Conservation (phyloP, 2,113 vertebrate genomes). For the Dendropsophus ebraccatus region DNA sequence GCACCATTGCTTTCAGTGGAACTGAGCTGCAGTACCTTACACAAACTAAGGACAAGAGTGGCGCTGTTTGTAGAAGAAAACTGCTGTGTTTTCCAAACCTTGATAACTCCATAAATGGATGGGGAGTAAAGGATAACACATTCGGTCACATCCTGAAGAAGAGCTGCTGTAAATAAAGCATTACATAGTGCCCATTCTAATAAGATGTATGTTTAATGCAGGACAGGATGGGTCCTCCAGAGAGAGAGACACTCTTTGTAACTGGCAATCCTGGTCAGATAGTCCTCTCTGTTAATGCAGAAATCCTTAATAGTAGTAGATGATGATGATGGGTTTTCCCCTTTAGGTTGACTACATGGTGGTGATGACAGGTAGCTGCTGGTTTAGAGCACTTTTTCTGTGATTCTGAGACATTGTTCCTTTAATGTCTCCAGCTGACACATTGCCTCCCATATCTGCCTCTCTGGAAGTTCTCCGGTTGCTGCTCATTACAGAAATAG, state of each 20-base stretch:
- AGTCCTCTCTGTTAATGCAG: too few species aligned
- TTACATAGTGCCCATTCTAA: neutral
- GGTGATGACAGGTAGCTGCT: neutral
- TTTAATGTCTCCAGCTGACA: neutral
- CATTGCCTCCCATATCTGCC: neutral
- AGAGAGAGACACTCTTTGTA: neutral
- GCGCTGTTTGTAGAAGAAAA: too few species aligned
- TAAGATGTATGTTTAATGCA: neutral
- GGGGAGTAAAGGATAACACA: too few species aligned
- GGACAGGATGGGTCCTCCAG: neutral
- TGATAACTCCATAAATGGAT: too few species aligned
- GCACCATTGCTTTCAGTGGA: too few species aligned
- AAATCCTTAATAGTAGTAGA: neutral
- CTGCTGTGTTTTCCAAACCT: too few species aligned
- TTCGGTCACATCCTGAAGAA: too few species aligned
- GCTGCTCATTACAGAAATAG: constrained; percentile 14
- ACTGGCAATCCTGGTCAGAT: neutral
- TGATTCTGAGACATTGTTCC: neutral
- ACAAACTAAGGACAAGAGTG: too few species aligned
- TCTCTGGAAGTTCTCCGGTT: neutral
- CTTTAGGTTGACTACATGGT: neutral
- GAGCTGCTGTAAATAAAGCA: too few species aligned
- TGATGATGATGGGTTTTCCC: too few species aligned
- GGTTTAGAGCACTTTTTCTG: neutral
- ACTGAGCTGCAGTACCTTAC: too few species aligned